A percentile compares a stretch with the other conserved stretches of the same genome.
Evolutionary conservation across 2,888 invertebrate species (phyloP).

Genomic region (Harpalus rubripes): DNA sequence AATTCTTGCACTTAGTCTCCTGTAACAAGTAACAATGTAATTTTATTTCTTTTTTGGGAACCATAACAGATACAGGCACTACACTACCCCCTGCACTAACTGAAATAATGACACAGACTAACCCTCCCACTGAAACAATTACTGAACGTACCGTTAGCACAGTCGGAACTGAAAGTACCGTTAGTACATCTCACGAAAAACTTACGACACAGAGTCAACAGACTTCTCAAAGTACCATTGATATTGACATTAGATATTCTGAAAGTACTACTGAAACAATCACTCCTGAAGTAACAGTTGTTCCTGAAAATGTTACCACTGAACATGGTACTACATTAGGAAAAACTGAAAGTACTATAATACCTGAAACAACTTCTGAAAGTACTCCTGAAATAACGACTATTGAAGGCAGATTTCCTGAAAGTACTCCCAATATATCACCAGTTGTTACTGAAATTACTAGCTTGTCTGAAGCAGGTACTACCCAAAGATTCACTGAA

Average conservation of each 20-base stretch:
- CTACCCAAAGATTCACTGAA: background rate
- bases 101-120: slow-evolving; percentile 72
- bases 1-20: slow-evolving; percentile 36
- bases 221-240: background rate
- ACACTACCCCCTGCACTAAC: slow-evolving; percentile 76
- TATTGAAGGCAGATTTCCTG: background rate
- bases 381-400: background rate
- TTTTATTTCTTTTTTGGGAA: slow-evolving; percentile 64
- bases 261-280: slow-evolving; percentile 61
- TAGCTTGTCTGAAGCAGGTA: no score
- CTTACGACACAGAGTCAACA: background rate
- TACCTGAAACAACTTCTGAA: background rate
- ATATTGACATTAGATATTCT: slow-evolving; percentile 15
- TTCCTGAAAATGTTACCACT: slow-evolving; percentile 42
- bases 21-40: slow-evolving; percentile 63
- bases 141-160: slow-evolving; percentile 53
- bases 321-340: slow-evolving; percentile 65
- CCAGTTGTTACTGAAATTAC: background rate
- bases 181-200: slow-evolving; percentile 62
- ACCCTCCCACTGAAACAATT: slow-evolving; percentile 69
- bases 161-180: slow-evolving; percentile 73
- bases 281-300: slow-evolving; percentile 31
- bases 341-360: slow-evolving; percentile 42
- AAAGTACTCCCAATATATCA: slow-evolving; percentile 3
- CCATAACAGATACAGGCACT: slow-evolving; percentile 77